phyloP scores from a whole-genome alignment of 2,113 vertebrate genomes.

The Oncorhynchus tshawytscha region DNA sequence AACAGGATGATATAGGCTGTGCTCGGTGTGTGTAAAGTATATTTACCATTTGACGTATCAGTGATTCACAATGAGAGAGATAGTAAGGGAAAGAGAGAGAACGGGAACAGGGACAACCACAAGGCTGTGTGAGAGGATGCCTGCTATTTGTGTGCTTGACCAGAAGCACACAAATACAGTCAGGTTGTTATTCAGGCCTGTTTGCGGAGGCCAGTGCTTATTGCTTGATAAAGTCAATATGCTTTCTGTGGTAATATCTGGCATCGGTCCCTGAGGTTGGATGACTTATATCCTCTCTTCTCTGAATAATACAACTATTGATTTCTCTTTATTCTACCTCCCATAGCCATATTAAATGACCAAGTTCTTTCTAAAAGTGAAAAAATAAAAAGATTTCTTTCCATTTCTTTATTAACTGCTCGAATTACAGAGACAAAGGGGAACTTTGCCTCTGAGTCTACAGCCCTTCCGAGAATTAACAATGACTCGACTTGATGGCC shows the following conservation, averaged over 20 bases:
- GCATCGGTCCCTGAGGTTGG: slow-evolving; percentile 36
- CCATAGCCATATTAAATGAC: slow-evolving; percentile 24
- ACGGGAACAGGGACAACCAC: no score
- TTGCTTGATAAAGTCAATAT: slow-evolving; percentile 41
- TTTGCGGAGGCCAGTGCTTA: slow-evolving; percentile 21
- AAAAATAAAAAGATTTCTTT: slow-evolving; percentile 19
- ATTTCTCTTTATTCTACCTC: slow-evolving; percentile 36
- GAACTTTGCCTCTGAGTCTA: no score
- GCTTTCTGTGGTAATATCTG: slow-evolving; percentile 55
- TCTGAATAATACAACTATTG: slow-evolving; percentile 55
- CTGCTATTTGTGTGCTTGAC: not conserved
- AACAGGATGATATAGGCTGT: slow-evolving; percentile 10
- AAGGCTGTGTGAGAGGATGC: no score
- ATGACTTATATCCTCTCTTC: slow-evolving; percentile 53
- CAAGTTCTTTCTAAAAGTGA: slow-evolving; percentile 45
- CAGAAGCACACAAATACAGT: slow-evolving; percentile 33
- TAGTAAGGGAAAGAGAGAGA: no score
- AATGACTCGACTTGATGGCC: no score
- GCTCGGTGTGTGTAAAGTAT: slow-evolving; percentile 5
- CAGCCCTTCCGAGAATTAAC: no score
- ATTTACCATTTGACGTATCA: slow-evolving; percentile 19
- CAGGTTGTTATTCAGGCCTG: slow-evolving; percentile 19
- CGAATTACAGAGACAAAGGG: no score
- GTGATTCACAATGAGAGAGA: no score
- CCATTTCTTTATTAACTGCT: slow-evolving; percentile 10